Evolutionary conservation across 2,888 invertebrate genomes (phyloP).

Genomic region (Zygogramma bicolorata): DNA sequence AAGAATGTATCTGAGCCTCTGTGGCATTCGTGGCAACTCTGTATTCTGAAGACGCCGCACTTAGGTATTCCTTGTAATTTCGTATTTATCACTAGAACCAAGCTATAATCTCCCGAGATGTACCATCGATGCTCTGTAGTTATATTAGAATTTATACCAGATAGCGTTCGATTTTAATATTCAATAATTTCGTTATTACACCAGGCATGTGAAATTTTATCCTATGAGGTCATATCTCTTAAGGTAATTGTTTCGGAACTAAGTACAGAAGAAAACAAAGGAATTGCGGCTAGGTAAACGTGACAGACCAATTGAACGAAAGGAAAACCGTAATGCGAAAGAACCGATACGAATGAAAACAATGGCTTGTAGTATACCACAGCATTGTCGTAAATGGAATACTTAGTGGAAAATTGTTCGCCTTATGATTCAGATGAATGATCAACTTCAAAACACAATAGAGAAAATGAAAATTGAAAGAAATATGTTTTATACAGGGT

Average conservation of each 20-base stretch:
- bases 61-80: constrained; percentile 48
- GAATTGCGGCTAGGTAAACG: background rate
- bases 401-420: background rate
- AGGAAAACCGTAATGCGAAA: constrained; percentile 6
- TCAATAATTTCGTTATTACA: constrained; percentile 30
- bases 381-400: background rate
- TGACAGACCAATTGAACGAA: constrained; percentile 1
- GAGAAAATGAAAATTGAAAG: too few species aligned
- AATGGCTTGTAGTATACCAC: background rate
- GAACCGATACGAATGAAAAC: background rate
- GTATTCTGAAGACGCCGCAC: constrained; percentile 39
- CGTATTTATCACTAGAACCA: constrained; percentile 47
- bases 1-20: background rate
- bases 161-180: constrained; percentile 32
- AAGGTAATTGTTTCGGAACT: constrained; percentile 6
- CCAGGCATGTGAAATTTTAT: constrained; percentile 12
- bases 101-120: constrained; percentile 34
- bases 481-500: too few species aligned
- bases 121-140: constrained; percentile 30
- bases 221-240: constrained; percentile 7
- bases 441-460: too few species aligned
- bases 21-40: constrained; percentile 20
- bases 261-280: constrained; percentile 2
- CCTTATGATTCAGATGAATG: too few species aligned
- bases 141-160: constrained; percentile 36